Conservation (phyloP, 2,797 vertebrate species). For the Denticeps clupeoides region DNA sequence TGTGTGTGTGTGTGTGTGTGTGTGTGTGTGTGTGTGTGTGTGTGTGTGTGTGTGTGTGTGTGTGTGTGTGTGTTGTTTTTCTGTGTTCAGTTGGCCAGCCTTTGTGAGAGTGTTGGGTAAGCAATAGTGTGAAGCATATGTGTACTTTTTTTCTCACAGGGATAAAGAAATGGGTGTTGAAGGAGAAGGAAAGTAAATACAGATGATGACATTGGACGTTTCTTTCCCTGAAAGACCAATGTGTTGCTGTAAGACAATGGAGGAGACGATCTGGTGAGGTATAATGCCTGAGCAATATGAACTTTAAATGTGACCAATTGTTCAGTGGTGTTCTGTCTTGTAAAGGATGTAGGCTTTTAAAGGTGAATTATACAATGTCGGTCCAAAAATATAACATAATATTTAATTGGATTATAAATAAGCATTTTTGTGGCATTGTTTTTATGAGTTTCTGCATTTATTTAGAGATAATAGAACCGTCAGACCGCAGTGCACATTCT, state of each 20-base stretch:
- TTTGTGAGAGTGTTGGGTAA: slow-evolving; percentile 49
- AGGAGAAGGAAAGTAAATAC: slow-evolving; percentile 12
- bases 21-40: slow-evolving; percentile 31
- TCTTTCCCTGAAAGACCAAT: slow-evolving; percentile 29
- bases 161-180: slow-evolving; percentile 45
- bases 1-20: slow-evolving; percentile 18
- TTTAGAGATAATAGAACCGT: no score
- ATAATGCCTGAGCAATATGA: slow-evolving; percentile 34
- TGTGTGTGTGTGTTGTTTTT: slow-evolving; percentile 27
- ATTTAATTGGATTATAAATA: no score
- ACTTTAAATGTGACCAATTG: slow-evolving; percentile 15
- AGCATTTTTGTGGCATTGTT: no score
- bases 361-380: no score
- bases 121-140: slow-evolving; percentile 55
- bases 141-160: slow-evolving; percentile 63
- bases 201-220: slow-evolving; percentile 36
- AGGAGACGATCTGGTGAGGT: slow-evolving; percentile 23
- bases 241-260: slow-evolving; percentile 24
- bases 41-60: slow-evolving; percentile 21
- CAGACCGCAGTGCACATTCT: no score
- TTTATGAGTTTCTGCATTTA: no score
- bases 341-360: no score
- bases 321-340: no score
- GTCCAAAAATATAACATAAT: no score
- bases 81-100: slow-evolving; percentile 34